Base-by-base conservation (phyloP, 2,888 invertebrate species). In the Cremastinae sp. region DNA sequence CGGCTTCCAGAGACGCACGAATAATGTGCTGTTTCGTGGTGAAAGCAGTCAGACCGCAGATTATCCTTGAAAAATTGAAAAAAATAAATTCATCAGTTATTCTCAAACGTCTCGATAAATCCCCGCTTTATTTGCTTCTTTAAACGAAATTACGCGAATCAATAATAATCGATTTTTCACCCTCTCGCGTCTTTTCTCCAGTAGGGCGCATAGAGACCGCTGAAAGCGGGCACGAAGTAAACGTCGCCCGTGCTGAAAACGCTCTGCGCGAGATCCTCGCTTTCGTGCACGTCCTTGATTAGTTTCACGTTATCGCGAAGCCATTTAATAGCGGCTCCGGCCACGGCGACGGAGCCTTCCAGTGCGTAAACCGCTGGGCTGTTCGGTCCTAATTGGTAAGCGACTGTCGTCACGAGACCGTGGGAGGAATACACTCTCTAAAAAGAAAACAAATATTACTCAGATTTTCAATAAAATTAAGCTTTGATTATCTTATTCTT, bases 201-300 rank as follows among this genome's bases (percentile, higher is more conserved):
- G 87, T 99, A 97, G 0, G 99, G 99, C 65, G 99, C 98, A 90
- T 97, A 99, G 0, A 99, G 91, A 0, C 99, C 99, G 53, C 96
- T 96, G 89, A 99, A 98, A 0, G 98, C 98, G 0, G 99, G 99
- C 22, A 99, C 99, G 90, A 99, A 99, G 90, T 98, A 98, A 10
- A 98, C 98, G 84, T 98, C 99, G 0, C 96, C 96, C 0, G 97
- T 97, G 51, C 95, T 95, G 83, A 95, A 94, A 38, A 98, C 98
- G 79, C 92, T 92, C 28, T 93, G 92, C 0, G 97, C 97, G 62
- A 96, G 92, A 18, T 92, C 86, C 85, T 94, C 93, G 75, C 88
- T 94, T 64, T 94, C 92, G 0, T 92, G 91, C 0, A 95, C 94
- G 80, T 95, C 93, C 38, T 94, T 92, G 78, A 99, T 93, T 1